A percentile compares a stretch with the other conserved stretches of the same genome.
Evolutionary conservation across 2,797 vertebrate species (phyloP).

Genomic region (Phrynocephalus guinanensis): DNA sequence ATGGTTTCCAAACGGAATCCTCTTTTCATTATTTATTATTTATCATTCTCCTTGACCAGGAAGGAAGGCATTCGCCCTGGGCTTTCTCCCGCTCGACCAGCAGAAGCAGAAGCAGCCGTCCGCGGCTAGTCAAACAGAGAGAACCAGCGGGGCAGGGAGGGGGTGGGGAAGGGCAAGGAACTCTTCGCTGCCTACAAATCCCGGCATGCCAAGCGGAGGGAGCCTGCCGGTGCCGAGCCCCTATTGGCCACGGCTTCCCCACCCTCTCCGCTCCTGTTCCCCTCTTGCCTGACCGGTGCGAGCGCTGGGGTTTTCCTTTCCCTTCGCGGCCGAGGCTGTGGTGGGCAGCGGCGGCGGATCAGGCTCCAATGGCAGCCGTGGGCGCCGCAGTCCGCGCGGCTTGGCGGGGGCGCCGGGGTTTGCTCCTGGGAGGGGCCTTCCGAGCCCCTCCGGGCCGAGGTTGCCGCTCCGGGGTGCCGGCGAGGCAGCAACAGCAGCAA

Average conservation of each 20-base stretch:
- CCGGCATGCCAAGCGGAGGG: conserved; percentile 41
- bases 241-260: fast-evolving
- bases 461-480: conserved; percentile 45
- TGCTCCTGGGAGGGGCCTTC: conserved; percentile 17
- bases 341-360: background rate
- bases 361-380: background rate
- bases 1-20: no score
- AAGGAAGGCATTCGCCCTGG: no score
- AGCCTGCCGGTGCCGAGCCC: no score
- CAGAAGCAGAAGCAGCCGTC: no score
- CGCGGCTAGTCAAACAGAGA: no score
- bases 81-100: no score
- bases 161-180: no score
- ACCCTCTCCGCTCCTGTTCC: background rate
- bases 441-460: background rate
- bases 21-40: no score
- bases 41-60: no score
- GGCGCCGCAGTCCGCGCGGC: background rate
- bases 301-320: no score
- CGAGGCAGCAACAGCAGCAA: conserved; percentile 33
- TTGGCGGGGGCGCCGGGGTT: background rate
- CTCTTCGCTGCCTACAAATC: conserved; percentile 38
- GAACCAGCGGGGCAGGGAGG: background rate
- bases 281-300: no score
- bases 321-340: background rate